Base-by-base conservation (phyloP, 2,888 invertebrate genomes). In the Glomeris marginata region DNA sequence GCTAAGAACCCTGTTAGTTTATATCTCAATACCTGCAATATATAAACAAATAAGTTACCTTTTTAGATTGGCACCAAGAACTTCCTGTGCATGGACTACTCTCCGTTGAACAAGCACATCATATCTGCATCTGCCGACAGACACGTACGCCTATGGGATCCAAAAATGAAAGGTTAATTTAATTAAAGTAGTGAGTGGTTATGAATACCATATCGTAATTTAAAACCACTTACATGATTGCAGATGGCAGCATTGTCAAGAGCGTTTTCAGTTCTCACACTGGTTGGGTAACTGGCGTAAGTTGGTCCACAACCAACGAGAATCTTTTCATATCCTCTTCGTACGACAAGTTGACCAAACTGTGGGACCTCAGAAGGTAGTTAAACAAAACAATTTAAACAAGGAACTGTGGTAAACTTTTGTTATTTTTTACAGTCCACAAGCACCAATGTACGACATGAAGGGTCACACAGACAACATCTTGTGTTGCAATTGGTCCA, bases 321-420 rank as follows among this genome's bases (percentile, higher is more conserved):
- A 75, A 86, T 59, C 72, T 87, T 13, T 97, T 98, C 66, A 74
- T 95, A 20, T 94, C 94, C 0, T 92, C 88, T 1, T 83, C 88
- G 0, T 90, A 92, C 63, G 97, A 98, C 63, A 78, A 81, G 56
- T 73, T 81, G 54, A 79, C 92, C 52, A 97, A 97, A 69, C 72
- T 97, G 45, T 98, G 98, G 98, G 97, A 98, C 68, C 80, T 81
- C 3, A 76, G 94, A 64, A 90, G 84, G 84, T 84, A 62, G 57
- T 61, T 57, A 28, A 16, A 51, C 21, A 34, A 41, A 16, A 15
- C 6, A 16, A 50, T 16, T 2, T 15, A 45, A 22, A 37, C 28
- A 28, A 43, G 3, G 35, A 22, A 52, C 34, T 52, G 33, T n/a
- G n/a, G n/a, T n/a, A 52, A 33, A 47, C 36, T 45, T 38, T 36